A percentile compares a stretch with the other conserved stretches of the same genome.
These are phyloP conservation scores for Paracentrotus lividus DNA, from an alignment of 53 echinoderm and acorn worm genomes.

Conservation along the genomic window DNA sequence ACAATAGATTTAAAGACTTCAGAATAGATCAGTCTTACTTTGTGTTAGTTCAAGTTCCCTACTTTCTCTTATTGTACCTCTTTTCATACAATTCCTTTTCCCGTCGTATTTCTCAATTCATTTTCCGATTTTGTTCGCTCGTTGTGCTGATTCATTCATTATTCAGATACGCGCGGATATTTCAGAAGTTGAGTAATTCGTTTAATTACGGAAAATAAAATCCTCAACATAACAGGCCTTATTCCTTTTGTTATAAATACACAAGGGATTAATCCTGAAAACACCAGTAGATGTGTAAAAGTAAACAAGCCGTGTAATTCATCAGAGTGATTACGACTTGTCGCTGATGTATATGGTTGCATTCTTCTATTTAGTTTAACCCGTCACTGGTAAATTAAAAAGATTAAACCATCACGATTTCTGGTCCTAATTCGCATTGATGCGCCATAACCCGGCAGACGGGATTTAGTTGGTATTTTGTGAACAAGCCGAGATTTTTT, in stretches of 20 bases:
- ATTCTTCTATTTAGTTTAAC: neutral
- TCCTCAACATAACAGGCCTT: neutral
- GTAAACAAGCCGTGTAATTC: conserved; percentile 51
- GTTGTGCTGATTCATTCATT: neutral
- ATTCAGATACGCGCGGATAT: neutral
- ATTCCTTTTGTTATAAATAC: neutral
- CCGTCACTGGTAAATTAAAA: conserved; percentile 36
- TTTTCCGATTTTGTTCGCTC: neutral
- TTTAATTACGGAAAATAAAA: neutral
- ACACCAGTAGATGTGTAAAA: conserved; percentile 42
- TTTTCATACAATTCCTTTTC: neutral
- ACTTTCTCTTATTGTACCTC: too few species aligned
- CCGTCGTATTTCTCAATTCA: neutral
- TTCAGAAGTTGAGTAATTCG: neutral
- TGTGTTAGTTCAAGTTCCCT: too few species aligned
- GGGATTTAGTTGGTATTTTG: neutral
- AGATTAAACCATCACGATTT: conserved; percentile 33
- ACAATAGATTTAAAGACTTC: neutral
- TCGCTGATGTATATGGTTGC: conserved; percentile 28
- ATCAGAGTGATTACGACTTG: conserved; percentile 37
- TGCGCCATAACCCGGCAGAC: conserved; percentile 1
- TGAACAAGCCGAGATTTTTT: neutral
- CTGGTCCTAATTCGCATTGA: conserved; percentile 20
- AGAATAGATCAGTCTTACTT: too few species aligned
- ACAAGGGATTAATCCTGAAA: conserved; percentile 1